These are phyloP conservation scores for Orthonyx spaldingii DNA, from an alignment of 2,113 vertebrate species.

Conservation along the genomic window DNA sequence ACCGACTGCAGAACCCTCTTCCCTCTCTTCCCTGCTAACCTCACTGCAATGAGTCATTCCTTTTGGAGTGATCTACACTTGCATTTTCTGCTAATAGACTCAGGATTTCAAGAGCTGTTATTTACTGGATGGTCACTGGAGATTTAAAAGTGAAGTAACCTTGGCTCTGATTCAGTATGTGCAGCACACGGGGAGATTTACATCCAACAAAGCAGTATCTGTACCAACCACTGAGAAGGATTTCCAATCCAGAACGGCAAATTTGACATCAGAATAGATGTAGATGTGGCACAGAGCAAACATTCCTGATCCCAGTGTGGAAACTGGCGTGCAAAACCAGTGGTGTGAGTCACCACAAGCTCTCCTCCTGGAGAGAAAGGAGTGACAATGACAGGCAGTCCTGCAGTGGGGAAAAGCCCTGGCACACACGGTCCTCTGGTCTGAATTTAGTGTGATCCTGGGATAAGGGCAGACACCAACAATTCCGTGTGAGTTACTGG, in stretches of 20 bases:
- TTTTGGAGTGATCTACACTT: neutral
- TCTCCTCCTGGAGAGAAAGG: neutral
- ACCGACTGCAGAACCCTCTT: neutral
- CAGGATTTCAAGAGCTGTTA: neutral
- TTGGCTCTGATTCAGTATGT: neutral
- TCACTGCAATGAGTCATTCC: neutral
- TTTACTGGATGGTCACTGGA: slow-evolving; percentile 32
- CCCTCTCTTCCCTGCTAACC: neutral
- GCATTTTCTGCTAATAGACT: neutral
- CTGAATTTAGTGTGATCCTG: neutral
- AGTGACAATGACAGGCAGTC: neutral
- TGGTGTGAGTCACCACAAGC: neutral
- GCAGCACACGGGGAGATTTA: neutral
- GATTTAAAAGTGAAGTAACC: slow-evolving; percentile 29
- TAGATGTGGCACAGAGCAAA: neutral
- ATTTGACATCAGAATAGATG: neutral
- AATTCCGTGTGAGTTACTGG: neutral
- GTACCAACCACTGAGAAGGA: neutral
- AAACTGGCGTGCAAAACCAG: neutral
- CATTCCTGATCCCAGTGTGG: neutral
- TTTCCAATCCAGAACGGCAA: neutral
- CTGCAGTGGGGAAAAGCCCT: neutral
- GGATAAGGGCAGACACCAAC: neutral
- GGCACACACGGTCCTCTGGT: neutral
- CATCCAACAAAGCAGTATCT: neutral